A percentile compares a stretch with the other conserved stretches of the same genome.
These are phyloP conservation scores for Halcyon malimbica DNA, from an alignment of 2,113 vertebrate species.

Conservation along the genomic window DNA sequence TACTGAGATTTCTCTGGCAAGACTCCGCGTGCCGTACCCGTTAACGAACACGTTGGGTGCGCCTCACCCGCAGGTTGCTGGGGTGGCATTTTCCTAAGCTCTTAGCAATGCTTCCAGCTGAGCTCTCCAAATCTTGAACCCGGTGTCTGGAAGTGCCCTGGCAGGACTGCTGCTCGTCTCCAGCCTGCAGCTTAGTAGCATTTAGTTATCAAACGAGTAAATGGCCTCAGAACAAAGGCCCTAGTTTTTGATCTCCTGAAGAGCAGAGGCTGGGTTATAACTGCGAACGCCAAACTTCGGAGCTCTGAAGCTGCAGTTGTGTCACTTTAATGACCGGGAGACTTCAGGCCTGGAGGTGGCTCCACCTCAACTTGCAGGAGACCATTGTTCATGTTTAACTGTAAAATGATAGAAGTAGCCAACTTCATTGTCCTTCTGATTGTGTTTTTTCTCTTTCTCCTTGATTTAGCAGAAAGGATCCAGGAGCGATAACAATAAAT, in stretches of 20 bases:
- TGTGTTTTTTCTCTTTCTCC: background rate
- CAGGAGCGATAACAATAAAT: conserved; percentile 97
- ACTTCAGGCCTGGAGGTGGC: background rate
- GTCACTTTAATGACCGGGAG: background rate
- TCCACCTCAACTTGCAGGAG: background rate
- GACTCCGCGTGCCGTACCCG: background rate
- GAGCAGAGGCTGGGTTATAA: background rate
- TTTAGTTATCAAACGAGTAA: background rate
- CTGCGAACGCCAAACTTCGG: background rate
- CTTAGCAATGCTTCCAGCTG: background rate
- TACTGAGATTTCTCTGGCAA: background rate
- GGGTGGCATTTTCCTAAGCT: background rate
- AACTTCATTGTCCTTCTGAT: background rate
- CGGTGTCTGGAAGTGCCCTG: background rate
- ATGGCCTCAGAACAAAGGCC: background rate
- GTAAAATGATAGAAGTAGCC: background rate
- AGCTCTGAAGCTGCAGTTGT: background rate
- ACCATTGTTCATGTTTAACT: background rate
- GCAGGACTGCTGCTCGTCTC: background rate
- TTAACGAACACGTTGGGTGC: accelerated
- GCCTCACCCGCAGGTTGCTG: background rate
- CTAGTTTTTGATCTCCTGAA: background rate
- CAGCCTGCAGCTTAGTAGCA: background rate
- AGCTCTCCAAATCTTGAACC: background rate
- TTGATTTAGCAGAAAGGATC: conserved; percentile 91